Conservation (phyloP, 2,888 invertebrate genomes). For the Cylloceria caligata region DNA sequence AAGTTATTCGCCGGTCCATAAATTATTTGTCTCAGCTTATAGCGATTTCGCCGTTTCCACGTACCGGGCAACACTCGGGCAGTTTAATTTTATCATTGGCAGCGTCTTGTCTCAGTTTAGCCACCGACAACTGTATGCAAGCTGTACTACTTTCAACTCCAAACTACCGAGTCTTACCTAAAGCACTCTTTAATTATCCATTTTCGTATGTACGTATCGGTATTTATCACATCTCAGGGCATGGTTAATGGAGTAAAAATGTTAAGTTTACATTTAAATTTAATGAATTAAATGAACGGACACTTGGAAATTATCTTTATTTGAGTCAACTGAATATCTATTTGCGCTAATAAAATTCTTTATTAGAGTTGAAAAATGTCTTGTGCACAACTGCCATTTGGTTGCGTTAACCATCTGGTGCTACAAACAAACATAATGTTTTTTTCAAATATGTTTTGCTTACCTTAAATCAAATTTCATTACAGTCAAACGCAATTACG, state of each 20-base stretch:
- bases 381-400: too few species aligned
- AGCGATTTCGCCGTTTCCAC: slow-evolving; percentile 44
- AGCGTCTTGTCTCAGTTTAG: slow-evolving; percentile 50
- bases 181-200: slow-evolving; percentile 1
- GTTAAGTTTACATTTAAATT: too few species aligned
- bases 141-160: not conserved
- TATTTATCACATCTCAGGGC: not conserved
- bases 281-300: too few species aligned
- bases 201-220: not conserved
- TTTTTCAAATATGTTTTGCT: too few species aligned
- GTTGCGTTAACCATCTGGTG: too few species aligned
- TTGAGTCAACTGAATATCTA: not conserved
- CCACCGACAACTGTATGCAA: slow-evolving; percentile 9
- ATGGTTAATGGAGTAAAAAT: not conserved
- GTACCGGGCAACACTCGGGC: slow-evolving; percentile 1
- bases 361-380: too few species aligned
- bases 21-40: slow-evolving; percentile 62
- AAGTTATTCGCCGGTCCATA: slow-evolving; percentile 66
- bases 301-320: too few species aligned
- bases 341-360: too few species aligned
- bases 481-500: too few species aligned
- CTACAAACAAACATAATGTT: too few species aligned
- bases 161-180: not conserved
- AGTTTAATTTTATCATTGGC: slow-evolving; percentile 69
- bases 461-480: too few species aligned